phyloP scores from a whole-genome alignment of 2,113 vertebrate genomes.

The Edolisoma coerulescens region DNA sequence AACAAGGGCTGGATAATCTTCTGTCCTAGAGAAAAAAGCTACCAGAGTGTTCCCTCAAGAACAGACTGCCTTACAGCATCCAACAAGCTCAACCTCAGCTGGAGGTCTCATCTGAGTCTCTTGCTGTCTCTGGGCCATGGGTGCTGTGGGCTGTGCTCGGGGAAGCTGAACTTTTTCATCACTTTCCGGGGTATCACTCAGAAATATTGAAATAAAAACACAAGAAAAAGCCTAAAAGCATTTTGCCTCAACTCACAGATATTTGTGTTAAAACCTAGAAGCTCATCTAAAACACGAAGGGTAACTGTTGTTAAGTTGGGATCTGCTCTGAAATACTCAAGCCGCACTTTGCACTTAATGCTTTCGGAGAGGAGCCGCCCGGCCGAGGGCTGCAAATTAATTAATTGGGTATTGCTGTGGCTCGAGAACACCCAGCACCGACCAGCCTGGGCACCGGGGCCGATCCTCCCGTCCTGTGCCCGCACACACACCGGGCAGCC shows the following conservation, averaged over 20 bases:
- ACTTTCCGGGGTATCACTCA: background rate
- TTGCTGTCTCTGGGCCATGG: rapidly evolving
- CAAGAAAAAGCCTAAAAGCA: background rate
- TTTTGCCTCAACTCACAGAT: background rate
- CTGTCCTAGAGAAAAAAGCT: background rate
- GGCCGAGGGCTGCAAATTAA: background rate
- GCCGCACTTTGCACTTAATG: rapidly evolving
- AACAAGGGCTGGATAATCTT: background rate
- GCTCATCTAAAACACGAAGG: background rate
- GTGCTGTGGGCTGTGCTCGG: rapidly evolving
- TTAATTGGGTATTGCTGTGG: rapidly evolving
- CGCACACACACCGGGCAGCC: background rate
- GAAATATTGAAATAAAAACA: background rate
- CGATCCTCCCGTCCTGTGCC: background rate
- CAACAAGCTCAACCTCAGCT: background rate
- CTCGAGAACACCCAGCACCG: background rate
- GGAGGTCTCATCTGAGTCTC: rapidly evolving
- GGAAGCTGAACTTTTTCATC: background rate
- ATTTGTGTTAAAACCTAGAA: background rate
- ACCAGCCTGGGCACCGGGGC: background rate
- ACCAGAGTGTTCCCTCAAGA: background rate
- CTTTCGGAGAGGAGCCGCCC: rapidly evolving
- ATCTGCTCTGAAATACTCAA: background rate
- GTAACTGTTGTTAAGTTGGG: background rate
- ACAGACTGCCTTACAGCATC: background rate